These are phyloP conservation scores for Magallana gigas DNA, from an alignment of 1,140 invertebrate genomes.

Conservation along the genomic window DNA sequence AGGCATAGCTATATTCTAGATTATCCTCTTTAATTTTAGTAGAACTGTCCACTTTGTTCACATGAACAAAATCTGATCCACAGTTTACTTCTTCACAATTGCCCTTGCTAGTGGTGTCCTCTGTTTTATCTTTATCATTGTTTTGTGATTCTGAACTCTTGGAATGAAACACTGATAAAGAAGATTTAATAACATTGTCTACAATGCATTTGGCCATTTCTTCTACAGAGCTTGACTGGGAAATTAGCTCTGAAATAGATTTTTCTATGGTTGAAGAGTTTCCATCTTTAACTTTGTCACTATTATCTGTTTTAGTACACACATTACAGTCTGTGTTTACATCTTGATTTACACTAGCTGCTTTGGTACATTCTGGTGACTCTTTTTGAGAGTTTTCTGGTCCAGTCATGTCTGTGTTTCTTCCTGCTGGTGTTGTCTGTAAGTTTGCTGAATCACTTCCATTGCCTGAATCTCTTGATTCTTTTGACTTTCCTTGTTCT, in stretches of 20 bases:
- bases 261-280: background rate
- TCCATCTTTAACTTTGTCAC: background rate
- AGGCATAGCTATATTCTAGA: constrained; percentile 63
- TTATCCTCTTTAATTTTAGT: background rate
- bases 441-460: background rate
- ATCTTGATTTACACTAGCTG: background rate
- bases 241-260: background rate
- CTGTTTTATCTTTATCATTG: background rate
- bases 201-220: constrained; percentile 43
- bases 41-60: background rate
- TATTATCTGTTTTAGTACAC: background rate
- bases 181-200: constrained; percentile 37
- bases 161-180: constrained; percentile 21
- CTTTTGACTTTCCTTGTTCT: constrained; percentile 18
- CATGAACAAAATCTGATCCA: constrained; percentile 1
- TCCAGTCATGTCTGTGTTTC: background rate
- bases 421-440: background rate
- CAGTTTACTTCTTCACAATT: background rate
- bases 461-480: constrained; percentile 18
- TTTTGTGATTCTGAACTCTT: background rate
- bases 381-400: background rate
- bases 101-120: background rate
- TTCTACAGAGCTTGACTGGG: background rate
- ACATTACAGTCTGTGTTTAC: background rate
- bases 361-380: background rate